These are phyloP conservation scores for Coreius guichenoti DNA, from an alignment of 2,797 vertebrate genomes.

Conservation along the genomic window DNA sequence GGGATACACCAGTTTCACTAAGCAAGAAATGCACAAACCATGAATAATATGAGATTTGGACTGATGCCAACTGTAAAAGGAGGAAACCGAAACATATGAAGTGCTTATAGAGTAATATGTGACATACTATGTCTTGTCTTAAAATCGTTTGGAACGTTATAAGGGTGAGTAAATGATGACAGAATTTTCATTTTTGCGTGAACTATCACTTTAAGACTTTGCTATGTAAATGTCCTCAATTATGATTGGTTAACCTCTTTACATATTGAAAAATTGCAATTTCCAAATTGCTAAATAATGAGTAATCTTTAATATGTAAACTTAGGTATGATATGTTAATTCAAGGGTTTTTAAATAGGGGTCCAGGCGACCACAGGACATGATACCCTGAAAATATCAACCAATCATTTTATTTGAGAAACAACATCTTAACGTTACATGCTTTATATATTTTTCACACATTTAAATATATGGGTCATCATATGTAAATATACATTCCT, in stretches of 20 bases:
- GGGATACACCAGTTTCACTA: slow-evolving; percentile 93
- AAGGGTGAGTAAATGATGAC: neutral
- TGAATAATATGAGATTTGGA: neutral
- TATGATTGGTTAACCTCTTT: neutral
- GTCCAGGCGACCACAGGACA: neutral
- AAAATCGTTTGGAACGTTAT: neutral
- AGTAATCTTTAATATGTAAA: neutral
- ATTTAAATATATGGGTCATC: neutral
- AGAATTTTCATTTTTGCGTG: neutral
- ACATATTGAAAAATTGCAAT: no score
- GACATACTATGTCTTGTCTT: neutral
- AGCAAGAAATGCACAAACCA: slow-evolving; percentile 9
- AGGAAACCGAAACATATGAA: neutral
- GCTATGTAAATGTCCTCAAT: neutral
- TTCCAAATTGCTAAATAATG: neutral
- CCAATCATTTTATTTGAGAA: neutral
- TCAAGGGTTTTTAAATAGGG: neutral
- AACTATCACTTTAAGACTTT: neutral
- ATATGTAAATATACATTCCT: neutral
- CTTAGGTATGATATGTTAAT: neutral
- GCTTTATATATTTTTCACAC: neutral
- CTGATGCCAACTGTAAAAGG: neutral
- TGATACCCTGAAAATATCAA: neutral
- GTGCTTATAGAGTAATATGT: neutral
- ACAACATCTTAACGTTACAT: neutral